Evolutionary conservation across 2,113 vertebrate genomes (phyloP), one percentile per base, ranked within the genome.

Genomic region (Climacteris rufus): DNA sequence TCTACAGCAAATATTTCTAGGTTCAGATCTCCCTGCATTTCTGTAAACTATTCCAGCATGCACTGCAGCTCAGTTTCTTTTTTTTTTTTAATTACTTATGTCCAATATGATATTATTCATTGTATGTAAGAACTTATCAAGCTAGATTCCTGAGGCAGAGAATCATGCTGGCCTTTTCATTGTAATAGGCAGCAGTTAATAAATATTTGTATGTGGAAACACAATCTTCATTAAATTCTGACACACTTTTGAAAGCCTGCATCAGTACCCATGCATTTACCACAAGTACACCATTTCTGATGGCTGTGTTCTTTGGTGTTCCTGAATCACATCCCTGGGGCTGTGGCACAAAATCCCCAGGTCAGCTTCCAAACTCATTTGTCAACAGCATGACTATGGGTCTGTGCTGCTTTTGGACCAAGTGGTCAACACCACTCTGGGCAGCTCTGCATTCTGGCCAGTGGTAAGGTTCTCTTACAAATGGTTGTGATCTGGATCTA

Each of bases 311-410:
- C 35, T 40, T 71, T 14, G 33, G 5, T 4, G 3, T 6, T 81
- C 44, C 45, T 50, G 50, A 84, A 70, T 15, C 2, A 1, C 28
- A 78, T 14, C 25, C 15, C 6, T 16, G 30, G 10, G 8, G 8
- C 35, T 79, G 8, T 30, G 44, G 30, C 30, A 52, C 17, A 49
- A 15, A 14, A 44, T 2, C 3, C 20, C 10, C 24, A 42, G 5
- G 8, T 50, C 35, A 82, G 12, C 10, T 85, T 20, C 56, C 16
- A 83, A 12, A 60, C 1, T 5, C 0, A 0, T 20, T 25, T 7
- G 10, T n/a, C 45, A 92, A 28, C 11, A 57, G 9, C 7, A 9
- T 4, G 19, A 31, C 13, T 39, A 4, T 0, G 0, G 0, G 0
- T 27, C 37, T 64, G 27, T 60, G 57, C 33, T 53, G 24, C 15